Percentiles rank a stretch among this genome's conserved stretches.
Evolutionary conservation across 2,888 invertebrate genomes (phyloP).

Genomic region (Automeris io): DNA sequence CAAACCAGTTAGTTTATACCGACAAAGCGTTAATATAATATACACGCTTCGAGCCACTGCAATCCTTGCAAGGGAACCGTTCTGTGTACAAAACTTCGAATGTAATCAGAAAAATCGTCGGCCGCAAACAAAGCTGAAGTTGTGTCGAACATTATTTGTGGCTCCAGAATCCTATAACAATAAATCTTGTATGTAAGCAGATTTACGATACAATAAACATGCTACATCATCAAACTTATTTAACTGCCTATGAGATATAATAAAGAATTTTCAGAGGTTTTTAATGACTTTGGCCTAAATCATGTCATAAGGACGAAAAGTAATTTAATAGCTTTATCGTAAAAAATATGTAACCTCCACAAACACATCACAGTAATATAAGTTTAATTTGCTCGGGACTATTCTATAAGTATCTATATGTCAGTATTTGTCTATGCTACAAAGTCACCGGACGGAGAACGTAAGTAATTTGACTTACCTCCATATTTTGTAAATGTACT

Average conservation of each 20-base stretch:
- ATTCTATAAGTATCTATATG: too few relatives aligned
- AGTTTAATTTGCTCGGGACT: too few relatives aligned
- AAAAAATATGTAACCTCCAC: too few relatives aligned
- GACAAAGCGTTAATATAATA: too few relatives aligned
- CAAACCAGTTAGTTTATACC: too few relatives aligned
- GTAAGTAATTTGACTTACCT: too few relatives aligned
- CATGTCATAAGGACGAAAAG: conserved; percentile 6
- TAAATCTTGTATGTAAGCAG: conserved; percentile 56
- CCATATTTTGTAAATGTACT: too few relatives aligned
- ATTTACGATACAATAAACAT: conserved; percentile 66
- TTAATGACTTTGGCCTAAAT: conserved; percentile 14
- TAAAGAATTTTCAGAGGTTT: conserved; percentile 14
- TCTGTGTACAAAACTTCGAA: conserved; percentile 9
- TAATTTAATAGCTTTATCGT: not conserved
- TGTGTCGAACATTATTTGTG: conserved; percentile 36
- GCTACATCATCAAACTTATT: conserved; percentile 53
- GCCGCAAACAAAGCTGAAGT: conserved; percentile 35
- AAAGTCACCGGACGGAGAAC: too few relatives aligned
- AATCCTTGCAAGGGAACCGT: too few relatives aligned
- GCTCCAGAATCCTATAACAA: conserved; percentile 46
- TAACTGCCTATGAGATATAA: conserved; percentile 26
- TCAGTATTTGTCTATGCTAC: too few relatives aligned
- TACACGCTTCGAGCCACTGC: too few relatives aligned
- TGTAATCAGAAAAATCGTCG: conserved; percentile 33
- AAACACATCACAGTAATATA: too few relatives aligned